phyloP scores from a whole-genome alignment of 2,113 vertebrate genomes.

The Microtus montanus region DNA sequence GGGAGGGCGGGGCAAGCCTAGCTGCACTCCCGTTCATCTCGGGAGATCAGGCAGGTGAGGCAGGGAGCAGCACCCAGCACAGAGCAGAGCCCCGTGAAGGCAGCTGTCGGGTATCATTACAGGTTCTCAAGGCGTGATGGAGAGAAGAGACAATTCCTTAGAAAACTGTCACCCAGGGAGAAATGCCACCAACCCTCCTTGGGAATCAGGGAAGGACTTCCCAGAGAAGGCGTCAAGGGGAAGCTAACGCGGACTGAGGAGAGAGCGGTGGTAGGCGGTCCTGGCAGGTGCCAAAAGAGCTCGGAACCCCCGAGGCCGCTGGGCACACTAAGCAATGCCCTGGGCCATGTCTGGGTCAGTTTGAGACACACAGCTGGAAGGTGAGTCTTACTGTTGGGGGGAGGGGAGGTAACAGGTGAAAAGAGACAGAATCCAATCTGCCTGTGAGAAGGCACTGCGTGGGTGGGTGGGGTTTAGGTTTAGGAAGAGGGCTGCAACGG shows the following conservation, averaged over 20 bases:
- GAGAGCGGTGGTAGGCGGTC: background rate
- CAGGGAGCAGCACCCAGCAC: accelerated
- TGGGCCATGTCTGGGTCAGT: background rate
- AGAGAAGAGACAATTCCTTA: background rate
- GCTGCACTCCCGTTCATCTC: background rate
- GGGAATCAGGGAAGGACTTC: background rate
- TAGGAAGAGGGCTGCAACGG: background rate
- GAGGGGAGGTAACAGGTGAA: too few relatives aligned
- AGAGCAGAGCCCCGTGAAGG: background rate
- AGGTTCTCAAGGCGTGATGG: background rate
- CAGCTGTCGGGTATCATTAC: background rate
- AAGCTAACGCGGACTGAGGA: background rate
- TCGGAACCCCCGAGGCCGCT: background rate
- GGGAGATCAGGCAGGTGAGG: background rate
- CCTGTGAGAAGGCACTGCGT: background rate
- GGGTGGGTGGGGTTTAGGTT: accelerated
- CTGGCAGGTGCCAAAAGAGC: background rate
- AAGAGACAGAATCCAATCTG: background rate
- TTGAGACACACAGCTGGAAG: background rate
- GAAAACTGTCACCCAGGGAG: background rate
- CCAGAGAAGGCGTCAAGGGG: background rate
- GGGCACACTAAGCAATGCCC: background rate
- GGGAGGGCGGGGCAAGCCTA: background rate
- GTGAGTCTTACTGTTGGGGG: background rate
- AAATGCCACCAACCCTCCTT: background rate